A percentile compares a stretch with the other conserved stretches of the same genome.
phyloP scores from a whole-genome alignment of 2,113 vertebrate species.

The Xiphophorus couchianus region DNA sequence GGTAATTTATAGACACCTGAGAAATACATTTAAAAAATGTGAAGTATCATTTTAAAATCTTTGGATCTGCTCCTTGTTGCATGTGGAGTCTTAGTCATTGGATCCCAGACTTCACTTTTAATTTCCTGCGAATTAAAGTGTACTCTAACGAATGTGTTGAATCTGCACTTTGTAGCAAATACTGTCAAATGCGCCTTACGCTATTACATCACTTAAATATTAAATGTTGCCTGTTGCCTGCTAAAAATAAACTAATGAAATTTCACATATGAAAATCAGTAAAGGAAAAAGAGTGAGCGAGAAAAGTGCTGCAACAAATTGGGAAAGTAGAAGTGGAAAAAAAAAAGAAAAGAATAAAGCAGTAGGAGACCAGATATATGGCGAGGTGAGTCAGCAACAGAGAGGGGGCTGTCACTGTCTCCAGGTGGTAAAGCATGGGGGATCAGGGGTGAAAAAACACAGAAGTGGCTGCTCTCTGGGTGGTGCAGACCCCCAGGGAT shows the following conservation, averaged over 20 bases:
- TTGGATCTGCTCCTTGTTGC: too few species aligned
- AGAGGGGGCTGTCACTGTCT: conserved; percentile 45
- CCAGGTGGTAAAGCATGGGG: conserved; percentile 39
- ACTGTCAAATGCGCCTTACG: too few species aligned
- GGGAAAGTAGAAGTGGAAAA: conserved; percentile 27
- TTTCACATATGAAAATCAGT: conserved; percentile 56
- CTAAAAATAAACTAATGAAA: too few species aligned
- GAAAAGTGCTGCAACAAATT: conserved; percentile 46
- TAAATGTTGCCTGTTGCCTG: too few species aligned
- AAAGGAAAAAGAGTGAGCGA: conserved; percentile 44
- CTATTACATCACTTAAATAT: too few species aligned
- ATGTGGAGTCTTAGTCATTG: too few species aligned
- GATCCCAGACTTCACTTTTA: too few species aligned
- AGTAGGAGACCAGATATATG: conserved; percentile 41
- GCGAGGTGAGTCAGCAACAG: conserved; percentile 6
- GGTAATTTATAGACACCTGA: background rate
- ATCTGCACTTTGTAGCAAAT: too few species aligned
- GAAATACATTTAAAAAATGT: background rate
- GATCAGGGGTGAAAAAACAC: conserved; percentile 38
- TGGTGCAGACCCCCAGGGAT: conserved; percentile 69
- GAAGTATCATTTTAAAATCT: background rate
- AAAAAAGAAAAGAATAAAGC: background rate
- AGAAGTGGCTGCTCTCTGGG: conserved; percentile 60
- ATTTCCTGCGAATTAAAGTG: too few species aligned
- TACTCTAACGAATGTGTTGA: too few species aligned